phyloP scores from a whole-genome alignment of 2,113 vertebrate species.

The Eolophus roseicapilla region DNA sequence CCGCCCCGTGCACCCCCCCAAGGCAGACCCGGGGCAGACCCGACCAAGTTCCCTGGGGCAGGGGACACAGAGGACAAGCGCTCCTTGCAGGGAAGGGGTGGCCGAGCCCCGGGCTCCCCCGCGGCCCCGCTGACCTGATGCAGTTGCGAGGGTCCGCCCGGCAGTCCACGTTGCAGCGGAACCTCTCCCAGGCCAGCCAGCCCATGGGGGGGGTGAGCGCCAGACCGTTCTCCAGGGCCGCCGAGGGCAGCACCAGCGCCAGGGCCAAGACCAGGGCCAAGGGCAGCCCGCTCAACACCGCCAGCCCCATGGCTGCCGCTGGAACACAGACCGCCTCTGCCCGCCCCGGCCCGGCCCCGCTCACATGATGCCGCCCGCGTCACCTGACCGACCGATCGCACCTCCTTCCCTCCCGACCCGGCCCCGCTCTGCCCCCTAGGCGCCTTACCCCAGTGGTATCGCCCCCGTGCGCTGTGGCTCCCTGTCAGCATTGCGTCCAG shows the following conservation, averaged over 20 bases:
- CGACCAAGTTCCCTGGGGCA: neutral
- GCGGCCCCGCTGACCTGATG: constrained; percentile 78
- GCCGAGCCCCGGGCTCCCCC: neutral
- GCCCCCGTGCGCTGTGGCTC: neutral
- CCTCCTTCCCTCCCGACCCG: neutral
- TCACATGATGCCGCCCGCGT: neutral
- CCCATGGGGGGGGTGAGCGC: constrained; percentile 91
- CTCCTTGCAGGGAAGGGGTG: neutral
- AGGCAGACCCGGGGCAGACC: neutral
- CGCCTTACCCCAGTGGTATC: fast-evolving
- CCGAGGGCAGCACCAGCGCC: neutral
- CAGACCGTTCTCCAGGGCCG: constrained; percentile 86
- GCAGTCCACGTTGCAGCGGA: constrained; percentile 88
- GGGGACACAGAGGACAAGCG: neutral
- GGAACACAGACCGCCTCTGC: fast-evolving
- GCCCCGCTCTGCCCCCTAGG: neutral
- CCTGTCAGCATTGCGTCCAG: neutral
- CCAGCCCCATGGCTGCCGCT: neutral
- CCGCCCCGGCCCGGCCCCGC: too few species aligned
- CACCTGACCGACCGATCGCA: neutral
- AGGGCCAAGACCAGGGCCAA: neutral
- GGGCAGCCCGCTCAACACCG: neutral
- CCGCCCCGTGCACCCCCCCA: too few species aligned
- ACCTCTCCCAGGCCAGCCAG: constrained; percentile 95
- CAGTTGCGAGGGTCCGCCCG: constrained; percentile 84